Base-by-base conservation (phyloP, 2,888 invertebrate species). In the Lithophane leautieri region DNA sequence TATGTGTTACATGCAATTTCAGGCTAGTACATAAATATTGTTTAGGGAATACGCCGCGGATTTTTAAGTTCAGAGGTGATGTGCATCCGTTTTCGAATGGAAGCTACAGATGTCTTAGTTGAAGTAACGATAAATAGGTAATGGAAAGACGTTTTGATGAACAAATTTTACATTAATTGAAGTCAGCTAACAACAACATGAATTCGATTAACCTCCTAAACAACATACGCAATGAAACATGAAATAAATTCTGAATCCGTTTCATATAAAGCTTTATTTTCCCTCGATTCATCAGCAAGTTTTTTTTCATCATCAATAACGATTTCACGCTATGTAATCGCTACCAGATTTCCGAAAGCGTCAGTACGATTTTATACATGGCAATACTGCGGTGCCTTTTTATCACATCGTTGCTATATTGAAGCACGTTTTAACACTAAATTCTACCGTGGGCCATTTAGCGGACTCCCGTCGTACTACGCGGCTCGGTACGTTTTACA, bases 391-490 rank as follows among this genome's bases (percentile, higher is more conserved):
- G 92, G 93, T 92, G 88, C 87, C 89, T 91, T 94, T 92, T 94
- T 94, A 94, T 93, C 94, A 94, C 93, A 92, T 93, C 92, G 92
- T 94, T 93, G 89, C 90, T 89, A 92, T 93, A 94, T 94, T 92
- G 93, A 87, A 91, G 92, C 95, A 95, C 94, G 94, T 94, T 91
- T 92, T 90, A 89, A 90, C 91, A 93, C 90, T 94, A 94, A 94
- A 94, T 95, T 93, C 91, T 92, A 90, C 90, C 90, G 91, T 91
- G 90, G 91, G 93, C 95, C 94, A 95, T 95, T 95, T 94, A 95
- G 94, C 92, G 92, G 92, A 90, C 91, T 90, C 85, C 88, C 90
- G 88, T 91, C 90, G 89, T 89, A 87, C 86, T 86, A 85, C 90
- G 86, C 89, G 87, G 90, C 88, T 83, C 79, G 83, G 88, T 93